Evolutionary conservation across 2,113 vertebrate species (phyloP), one percentile per base, ranked within the genome.

Genomic region (Colossoma macropomum): DNA sequence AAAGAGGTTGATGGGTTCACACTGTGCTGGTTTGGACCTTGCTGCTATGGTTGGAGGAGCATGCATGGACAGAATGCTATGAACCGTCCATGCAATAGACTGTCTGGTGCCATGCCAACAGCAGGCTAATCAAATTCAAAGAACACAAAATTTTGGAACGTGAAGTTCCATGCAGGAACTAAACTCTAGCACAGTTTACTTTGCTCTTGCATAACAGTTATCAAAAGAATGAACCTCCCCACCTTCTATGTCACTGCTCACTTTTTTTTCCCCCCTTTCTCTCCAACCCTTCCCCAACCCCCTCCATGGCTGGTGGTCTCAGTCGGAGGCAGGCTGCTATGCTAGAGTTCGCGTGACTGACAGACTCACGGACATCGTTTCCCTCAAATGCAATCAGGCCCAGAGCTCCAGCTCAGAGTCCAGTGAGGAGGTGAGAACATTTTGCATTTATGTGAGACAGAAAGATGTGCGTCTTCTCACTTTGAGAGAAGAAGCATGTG

Each of bases 331-430:
- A 7, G 73, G 87, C 78, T 93, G 93, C 82, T 82, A 72, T 74
- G 79, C 85, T 0, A 85, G 85, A 48, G 87, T 90, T 11, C 86
- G 77, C 2, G 27, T 87, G 52, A 32, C 48, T 0, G 34, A 65
- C 23, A 19, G 79, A 32, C 30, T 79, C 0, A 2, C 84, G 0
- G 77, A 87, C 60, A 83, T 92, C 27, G 0, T 90, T 1, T 85
- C 86, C 17, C 75, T 93, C 62, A 85, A 41, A 3, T 94, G 93
- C 32, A 48, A 76, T 79, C 48, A 5, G 0, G 76, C 77, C 19
- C 17, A 68, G 34, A 89, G 89, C 87, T 90, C 89, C 77, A 93
- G 93, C 87, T 91, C 90, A 0, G 90, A 92, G 85, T 93, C 92
- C 23, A 87, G 87, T 56, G 92, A 92, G 82, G 90, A 92, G 89